These are phyloP conservation scores for Callochromis pleurospilus DNA, from an alignment of 2,113 vertebrate species.

Conservation along the genomic window DNA sequence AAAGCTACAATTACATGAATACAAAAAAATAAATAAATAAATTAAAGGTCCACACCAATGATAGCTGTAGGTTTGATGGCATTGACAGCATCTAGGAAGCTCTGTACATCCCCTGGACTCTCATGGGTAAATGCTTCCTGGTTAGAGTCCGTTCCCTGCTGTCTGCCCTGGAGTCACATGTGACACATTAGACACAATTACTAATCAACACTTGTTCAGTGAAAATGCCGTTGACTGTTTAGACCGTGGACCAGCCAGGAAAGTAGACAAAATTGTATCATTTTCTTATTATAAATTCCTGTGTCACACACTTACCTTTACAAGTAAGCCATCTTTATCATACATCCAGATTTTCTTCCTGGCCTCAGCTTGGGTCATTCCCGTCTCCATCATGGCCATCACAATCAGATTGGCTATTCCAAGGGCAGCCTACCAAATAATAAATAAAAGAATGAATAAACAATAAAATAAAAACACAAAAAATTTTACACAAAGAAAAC, in stretches of 20 bases:
- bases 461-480: not conserved
- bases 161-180: constrained; percentile 71
- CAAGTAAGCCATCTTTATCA: constrained; percentile 85
- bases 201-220: not conserved
- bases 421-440: constrained; percentile 80
- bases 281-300: constrained; percentile 69
- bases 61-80: constrained; percentile 85
- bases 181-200: not conserved
- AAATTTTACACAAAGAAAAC: not conserved
- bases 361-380: constrained; percentile 79
- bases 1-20: not conserved
- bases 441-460: not conserved
- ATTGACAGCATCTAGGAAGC: constrained; percentile 89
- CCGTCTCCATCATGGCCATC: constrained; percentile 88
- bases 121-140: constrained; percentile 84
- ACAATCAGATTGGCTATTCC: constrained; percentile 96
- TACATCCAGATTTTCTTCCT: constrained; percentile 89
- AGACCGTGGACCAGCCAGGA: not conserved
- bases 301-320: constrained; percentile 74
- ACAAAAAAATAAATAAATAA: accelerated
- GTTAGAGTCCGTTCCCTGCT: constrained; percentile 74
- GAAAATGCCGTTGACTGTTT: not conserved
- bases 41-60: constrained; percentile 72
- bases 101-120: constrained; percentile 74
- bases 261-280: constrained; percentile 38